A percentile compares a stretch with the other conserved stretches of the same genome.
These are phyloP conservation scores for Conus canariensis DNA, from an alignment of 2,888 invertebrate genomes.

Conservation along the genomic window DNA sequence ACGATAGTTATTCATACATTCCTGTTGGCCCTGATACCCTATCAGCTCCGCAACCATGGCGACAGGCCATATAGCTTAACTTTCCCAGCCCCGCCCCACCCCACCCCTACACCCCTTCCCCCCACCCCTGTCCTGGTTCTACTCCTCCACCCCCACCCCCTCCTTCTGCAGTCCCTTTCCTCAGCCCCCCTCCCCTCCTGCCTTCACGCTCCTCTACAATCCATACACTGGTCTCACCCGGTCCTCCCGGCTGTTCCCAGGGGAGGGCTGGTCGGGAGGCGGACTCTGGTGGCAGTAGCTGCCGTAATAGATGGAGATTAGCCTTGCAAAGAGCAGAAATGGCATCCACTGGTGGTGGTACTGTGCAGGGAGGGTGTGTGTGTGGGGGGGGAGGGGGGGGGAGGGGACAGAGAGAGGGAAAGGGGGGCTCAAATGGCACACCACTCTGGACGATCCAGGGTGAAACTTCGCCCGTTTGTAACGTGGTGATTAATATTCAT, in stretches of 20 bases:
- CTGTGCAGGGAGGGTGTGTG: background rate
- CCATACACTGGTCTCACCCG: too few species aligned
- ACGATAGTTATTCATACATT: constrained; percentile 26
- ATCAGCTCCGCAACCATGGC: constrained; percentile 26
- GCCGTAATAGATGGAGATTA: constrained; percentile 32
- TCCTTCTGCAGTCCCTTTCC: background rate
- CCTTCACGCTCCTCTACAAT: background rate
- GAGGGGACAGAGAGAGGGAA: background rate
- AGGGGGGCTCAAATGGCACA: constrained; percentile 9
- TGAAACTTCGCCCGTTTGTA: background rate
- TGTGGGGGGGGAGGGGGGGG: background rate
- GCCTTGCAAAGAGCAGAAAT: constrained; percentile 31
- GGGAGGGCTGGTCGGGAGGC: background rate
- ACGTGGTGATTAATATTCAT: constrained; percentile 38
- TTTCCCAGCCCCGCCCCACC: background rate
- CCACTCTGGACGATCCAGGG: background rate
- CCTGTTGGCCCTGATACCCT: constrained; percentile 13
- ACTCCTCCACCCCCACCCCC: background rate
- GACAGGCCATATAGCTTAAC: constrained; percentile 5
- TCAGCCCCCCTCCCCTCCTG: too few species aligned
- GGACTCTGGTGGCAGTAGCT: background rate
- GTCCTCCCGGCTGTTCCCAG: background rate
- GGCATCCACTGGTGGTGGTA: constrained; percentile 1
- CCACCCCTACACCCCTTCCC: background rate
- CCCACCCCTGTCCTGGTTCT: too few species aligned